Evolutionary conservation across 2,888 invertebrate species (phyloP), one percentile per base, ranked within the genome.

Genomic region (Anthophora plumipes): DNA sequence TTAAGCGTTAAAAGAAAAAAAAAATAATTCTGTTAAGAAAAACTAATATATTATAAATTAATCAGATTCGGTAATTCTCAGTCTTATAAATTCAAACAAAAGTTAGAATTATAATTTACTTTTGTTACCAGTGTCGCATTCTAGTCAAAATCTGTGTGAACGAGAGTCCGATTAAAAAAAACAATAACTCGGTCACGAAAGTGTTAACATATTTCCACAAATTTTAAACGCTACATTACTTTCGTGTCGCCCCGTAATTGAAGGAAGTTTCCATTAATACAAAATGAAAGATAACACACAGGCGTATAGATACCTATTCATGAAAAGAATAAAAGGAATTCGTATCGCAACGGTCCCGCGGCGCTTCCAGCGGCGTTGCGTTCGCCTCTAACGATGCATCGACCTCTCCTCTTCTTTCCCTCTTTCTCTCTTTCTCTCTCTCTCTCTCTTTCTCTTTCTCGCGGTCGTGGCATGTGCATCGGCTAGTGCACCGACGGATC

Each of bases 401-500:
- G 88, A 88, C 86, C 84, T 84, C 81, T 77, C 31, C 77, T 71
- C n/a, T 12, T 31, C 37, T n/a, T 31, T 54, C 37, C n/a, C 17
- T 57, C 64, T n/a, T 52, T 39, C 41, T 52, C 55, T 82, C 80
- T 80, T 80, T 73, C 66, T 67, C 48, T 20, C 50, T 55, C 69
- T 48, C 55, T 70, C 61, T 57, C 78, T 77, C 80, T 73, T 54
- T 67, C 63, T n/a, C 57, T 59, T 14, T 52, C 69, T n/a, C 60
- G 74, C 68, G 81, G 71, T 74, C 73, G 83, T 78, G 85, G 86
- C 84, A 82, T 86, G 83, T 85, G 79, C 86, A 86, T 82, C 84
- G 86, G 78, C 86, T 86, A 85, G 85, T 83, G 83, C 89, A 87
- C 78, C 87, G 87, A 88, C 88, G 89, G 82, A 88, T 91, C 90